Conservation (phyloP, 2,888 invertebrate genomes). For the Neocrepidodera transversa region DNA sequence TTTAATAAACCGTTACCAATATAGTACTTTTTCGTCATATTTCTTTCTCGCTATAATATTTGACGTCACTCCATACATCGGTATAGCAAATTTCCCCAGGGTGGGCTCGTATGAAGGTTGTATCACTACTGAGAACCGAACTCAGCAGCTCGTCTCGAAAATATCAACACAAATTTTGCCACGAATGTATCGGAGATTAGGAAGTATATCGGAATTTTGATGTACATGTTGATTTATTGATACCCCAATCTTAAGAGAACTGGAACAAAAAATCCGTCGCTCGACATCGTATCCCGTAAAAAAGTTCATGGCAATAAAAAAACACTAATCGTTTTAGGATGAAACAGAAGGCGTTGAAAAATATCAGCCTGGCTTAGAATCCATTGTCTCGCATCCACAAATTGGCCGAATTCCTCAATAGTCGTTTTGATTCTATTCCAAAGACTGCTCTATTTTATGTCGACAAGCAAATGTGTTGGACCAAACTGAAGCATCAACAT, state of each 20-base stretch:
- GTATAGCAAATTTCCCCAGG: too few relatives aligned
- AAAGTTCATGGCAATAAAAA: not conserved
- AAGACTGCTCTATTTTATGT: not conserved
- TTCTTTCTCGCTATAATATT: too few relatives aligned
- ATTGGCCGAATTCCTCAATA: not conserved
- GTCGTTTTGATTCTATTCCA: not conserved
- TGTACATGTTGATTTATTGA: not conserved
- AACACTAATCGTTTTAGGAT: not conserved
- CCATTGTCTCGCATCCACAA: not conserved
- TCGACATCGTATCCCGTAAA: not conserved
- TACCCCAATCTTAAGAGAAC: not conserved
- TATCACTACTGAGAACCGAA: too few relatives aligned
- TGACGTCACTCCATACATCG: too few relatives aligned
- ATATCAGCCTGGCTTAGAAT: not conserved
- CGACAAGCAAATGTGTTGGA: slow-evolving; percentile 29
- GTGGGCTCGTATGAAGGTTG: too few relatives aligned
- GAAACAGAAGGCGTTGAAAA: not conserved
- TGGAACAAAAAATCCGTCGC: not conserved
- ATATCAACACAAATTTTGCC: too few relatives aligned
- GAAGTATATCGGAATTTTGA: not conserved
- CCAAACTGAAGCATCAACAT: slow-evolving; percentile 15
- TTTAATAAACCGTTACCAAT: too few relatives aligned
- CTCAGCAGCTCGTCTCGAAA: too few relatives aligned
- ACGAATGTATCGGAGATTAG: not conserved
- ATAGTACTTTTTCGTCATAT: too few relatives aligned